phyloP scores from a whole-genome alignment of 2,113 vertebrate genomes.

The Zosterops hypoxanthus region DNA sequence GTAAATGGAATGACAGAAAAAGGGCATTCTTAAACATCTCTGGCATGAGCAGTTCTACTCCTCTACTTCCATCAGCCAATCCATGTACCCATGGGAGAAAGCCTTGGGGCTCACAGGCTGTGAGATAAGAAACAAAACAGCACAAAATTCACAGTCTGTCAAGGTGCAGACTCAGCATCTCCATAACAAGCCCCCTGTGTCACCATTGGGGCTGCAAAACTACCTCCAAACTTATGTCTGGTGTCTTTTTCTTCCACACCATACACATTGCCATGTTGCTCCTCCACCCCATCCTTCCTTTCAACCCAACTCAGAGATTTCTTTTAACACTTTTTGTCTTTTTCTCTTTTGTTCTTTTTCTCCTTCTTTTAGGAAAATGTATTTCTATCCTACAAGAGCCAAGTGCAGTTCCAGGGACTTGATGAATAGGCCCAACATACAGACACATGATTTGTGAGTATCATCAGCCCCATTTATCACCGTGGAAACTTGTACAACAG shows the following conservation, averaged over 20 bases:
- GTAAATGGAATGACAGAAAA: not conserved
- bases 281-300: not conserved
- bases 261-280: not conserved
- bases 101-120: not conserved
- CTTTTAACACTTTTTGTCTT: not conserved
- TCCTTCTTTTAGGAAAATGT: not conserved
- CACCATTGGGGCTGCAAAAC: not conserved
- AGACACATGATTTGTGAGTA: not conserved
- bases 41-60: rapidly evolving
- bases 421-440: not conserved
- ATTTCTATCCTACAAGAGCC: not conserved
- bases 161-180: not conserved
- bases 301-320: not conserved
- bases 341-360: not conserved
- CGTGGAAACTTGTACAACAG: not conserved
- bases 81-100: not conserved
- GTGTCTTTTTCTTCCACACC: not conserved
- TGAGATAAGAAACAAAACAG: not conserved
- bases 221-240: not conserved
- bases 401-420: not conserved
- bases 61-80: not conserved
- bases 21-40: not conserved
- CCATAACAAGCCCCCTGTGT: not conserved
- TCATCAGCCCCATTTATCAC: not conserved
- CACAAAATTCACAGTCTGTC: not conserved